Evolutionary conservation across 2,888 invertebrate genomes (phyloP), one percentile per base, ranked within the genome.

Genomic region (Idaea dimidiata): DNA sequence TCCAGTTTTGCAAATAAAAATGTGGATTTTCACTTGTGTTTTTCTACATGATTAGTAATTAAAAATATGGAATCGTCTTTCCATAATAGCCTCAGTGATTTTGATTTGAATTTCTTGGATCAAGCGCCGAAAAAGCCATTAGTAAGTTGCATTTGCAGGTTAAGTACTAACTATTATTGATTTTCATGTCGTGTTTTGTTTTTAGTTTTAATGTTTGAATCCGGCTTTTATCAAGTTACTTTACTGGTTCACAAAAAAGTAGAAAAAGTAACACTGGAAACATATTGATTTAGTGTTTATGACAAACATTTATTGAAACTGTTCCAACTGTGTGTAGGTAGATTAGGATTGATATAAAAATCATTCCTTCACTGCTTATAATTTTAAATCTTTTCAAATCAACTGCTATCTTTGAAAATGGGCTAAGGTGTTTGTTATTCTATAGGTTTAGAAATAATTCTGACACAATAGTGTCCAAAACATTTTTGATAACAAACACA

Each of bases 81-180:
- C 55, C 62, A 64, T 14, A 61, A 59, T 24, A 61, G 55, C 61
- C 67, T 84, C 58, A 71, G 82, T 1, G 80, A 84, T 68, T 88
- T 89, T 79, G 87, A 88, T 70, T 73, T 88, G 57, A 79, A 83
- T 70, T 79, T 80, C 64, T 73, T 88, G 16, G 76, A 77, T n/a
- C 77, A 80, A 64, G 63, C 77, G 62, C 62, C 77, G 57, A 72
- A 67, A 60, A 76, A 71, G 66, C 70, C 72, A 63, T 66, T 72
- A 79, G 89, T 89, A 72, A 83, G 86, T 82, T 74, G 58, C 57
- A 53, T 69, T 74, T 64, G 43, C 68, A 74, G 73, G 73, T 75
- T 74, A 75, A 63, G 17, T 18, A 16, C 16, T 24, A 5, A 1
- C 1, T 24, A 7, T 18, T 56, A 56, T 56, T 56, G 56, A 56